Evolutionary conservation across 2,113 vertebrate species (phyloP).

Genomic region (Azemiops feae): DNA sequence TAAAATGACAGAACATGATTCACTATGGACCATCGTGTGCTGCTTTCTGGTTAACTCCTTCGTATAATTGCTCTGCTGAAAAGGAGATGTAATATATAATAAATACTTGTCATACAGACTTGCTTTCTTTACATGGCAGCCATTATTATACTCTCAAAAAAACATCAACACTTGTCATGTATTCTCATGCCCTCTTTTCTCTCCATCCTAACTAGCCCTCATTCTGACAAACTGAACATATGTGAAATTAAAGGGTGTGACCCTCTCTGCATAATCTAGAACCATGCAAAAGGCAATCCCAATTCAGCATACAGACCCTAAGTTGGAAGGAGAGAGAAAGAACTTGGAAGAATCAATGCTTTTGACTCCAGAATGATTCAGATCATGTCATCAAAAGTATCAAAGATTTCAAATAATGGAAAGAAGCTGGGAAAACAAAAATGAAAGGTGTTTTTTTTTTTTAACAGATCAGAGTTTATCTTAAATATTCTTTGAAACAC

Average conservation of each 20-base stretch:
- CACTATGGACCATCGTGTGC: background rate
- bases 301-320: background rate
- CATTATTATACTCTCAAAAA: background rate
- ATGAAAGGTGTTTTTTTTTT: background rate
- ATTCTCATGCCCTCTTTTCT: background rate
- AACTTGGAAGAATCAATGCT: background rate
- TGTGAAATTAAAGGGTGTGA: background rate
- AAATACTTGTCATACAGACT: background rate
- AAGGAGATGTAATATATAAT: background rate
- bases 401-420: background rate
- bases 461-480: background rate
- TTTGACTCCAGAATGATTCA: background rate
- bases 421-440: background rate
- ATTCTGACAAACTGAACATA: background rate
- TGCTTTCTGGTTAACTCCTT: constrained; percentile 13
- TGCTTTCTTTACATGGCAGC: background rate
- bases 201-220: background rate
- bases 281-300: background rate
- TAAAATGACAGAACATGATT: constrained; percentile 25
- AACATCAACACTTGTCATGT: background rate
- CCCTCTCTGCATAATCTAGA: background rate
- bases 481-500: background rate
- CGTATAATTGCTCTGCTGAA: background rate
- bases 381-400: background rate
- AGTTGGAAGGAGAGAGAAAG: background rate